Evolutionary conservation across 1,140 invertebrate genomes (phyloP).

Genomic region (Listronotus bonariensis): DNA sequence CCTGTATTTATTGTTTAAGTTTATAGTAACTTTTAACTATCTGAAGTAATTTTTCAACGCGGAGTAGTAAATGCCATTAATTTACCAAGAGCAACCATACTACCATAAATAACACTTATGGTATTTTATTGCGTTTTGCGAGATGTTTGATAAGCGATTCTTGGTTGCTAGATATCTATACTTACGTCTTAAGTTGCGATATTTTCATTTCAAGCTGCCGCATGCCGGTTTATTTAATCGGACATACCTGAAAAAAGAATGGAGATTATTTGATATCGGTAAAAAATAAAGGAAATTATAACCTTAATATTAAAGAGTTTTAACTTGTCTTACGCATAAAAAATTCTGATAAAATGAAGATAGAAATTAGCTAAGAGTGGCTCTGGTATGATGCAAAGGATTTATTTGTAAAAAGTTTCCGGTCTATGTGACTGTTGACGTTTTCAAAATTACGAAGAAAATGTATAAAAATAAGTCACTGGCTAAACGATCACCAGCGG

Average conservation of each 20-base stretch:
- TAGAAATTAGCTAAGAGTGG: too few species aligned
- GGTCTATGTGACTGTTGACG: too few species aligned
- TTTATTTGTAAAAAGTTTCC: too few species aligned
- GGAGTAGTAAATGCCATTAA: constrained; percentile 2
- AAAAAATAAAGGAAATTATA: background rate
- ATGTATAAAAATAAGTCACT: too few species aligned
- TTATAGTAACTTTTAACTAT: constrained; percentile 1
- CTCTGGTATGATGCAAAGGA: too few species aligned
- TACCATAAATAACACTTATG: constrained; percentile 12
- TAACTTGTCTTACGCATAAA: too few species aligned
- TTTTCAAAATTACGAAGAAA: too few species aligned
- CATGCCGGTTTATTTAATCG: background rate
- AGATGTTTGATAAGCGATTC: constrained; percentile 9
- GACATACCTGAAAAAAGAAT: background rate
- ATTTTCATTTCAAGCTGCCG: background rate
- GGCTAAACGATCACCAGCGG: too few species aligned
- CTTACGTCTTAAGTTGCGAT: constrained; percentile 6
- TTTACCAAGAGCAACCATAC: constrained; percentile 6
- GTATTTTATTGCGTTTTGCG: constrained; percentile 8
- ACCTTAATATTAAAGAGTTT: too few species aligned
- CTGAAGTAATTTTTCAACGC: constrained; percentile 1
- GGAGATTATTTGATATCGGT: background rate
- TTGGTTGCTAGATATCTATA: constrained; percentile 5
- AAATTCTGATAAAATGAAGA: too few species aligned
- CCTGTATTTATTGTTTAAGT: too few species aligned